Base-by-base conservation (phyloP, 2,888 invertebrate species). In the Lycophotia porphyrea region DNA sequence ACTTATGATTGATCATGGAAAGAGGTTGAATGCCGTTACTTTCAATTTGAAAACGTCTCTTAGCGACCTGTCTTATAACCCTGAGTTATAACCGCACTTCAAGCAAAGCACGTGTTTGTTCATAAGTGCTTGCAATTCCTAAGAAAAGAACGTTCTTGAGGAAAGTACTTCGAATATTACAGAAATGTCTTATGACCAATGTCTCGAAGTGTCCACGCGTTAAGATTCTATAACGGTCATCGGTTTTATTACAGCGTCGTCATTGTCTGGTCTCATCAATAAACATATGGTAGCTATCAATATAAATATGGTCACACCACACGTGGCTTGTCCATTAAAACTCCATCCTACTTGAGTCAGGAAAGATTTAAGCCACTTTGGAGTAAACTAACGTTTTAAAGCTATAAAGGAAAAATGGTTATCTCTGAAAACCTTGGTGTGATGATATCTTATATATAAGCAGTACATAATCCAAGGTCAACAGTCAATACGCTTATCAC, bases 231-330 rank as follows among this genome's bases (percentile, higher is more conserved):
- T 67, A 69, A 72, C 65, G 52, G 65, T 65, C 78, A 64, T 79
- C 61, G 44, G 65, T 72, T 82, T 80, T 80, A 86, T 82, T 74
- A 52, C 76, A 47, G n/a, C 63, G 63, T 66, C 75, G 77, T 81
- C 79, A 83, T 87, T 81, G 85, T 81, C 75, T 68, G 63, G 67
- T 61, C 44, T 71, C 73, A 71, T 82, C 60, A 66, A 73, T 73
- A 82, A 71, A 75, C 82, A 85, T 80, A 82, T 47, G 66, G 49
- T 44, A n/a, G 44, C 58, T 69, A 69, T 85, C 74, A 21, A 34
- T 85, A 74, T 39, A 52, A 64, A 65, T n/a, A 58, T 63, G 42
- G 49, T 27, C 61, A 49, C 70, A 42, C 58, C 18, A 52, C 63
- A 67, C 24, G 36, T 42, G 66, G n/a, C 67, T 47, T 67, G 44